A percentile compares a stretch with the other conserved stretches of the same genome.
These are phyloP conservation scores for Vipera ursinii DNA, from an alignment of 2,797 vertebrate species.

Conservation along the genomic window DNA sequence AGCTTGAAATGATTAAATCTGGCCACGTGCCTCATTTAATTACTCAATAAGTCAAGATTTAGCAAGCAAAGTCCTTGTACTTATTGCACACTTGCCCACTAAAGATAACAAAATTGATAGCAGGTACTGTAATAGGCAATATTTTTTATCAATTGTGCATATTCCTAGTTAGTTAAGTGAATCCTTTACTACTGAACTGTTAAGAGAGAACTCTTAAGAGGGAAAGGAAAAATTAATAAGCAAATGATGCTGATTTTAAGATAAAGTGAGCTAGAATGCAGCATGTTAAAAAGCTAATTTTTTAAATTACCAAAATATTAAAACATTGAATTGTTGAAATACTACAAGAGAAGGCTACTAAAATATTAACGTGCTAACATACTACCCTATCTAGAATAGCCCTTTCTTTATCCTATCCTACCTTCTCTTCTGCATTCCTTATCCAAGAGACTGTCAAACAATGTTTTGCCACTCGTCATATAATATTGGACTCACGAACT, in stretches of 20 bases:
- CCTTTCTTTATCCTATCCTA: not conserved
- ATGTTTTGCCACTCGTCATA: not conserved
- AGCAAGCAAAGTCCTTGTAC: slow-evolving; percentile 53
- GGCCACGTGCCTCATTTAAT: slow-evolving; percentile 47
- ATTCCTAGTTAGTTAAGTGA: not conserved
- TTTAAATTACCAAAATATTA: not conserved
- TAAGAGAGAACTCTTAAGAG: not conserved
- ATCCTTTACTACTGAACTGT: not conserved
- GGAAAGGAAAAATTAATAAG: not conserved
- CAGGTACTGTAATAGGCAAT: slow-evolving; percentile 35
- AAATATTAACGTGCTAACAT: not conserved
- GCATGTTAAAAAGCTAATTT: not conserved
- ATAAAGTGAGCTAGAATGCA: not conserved
- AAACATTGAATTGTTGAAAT: not conserved
- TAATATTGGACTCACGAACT: not conserved
- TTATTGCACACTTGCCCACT: not conserved
- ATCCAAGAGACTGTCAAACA: not conserved
- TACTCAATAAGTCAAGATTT: slow-evolving; percentile 56
- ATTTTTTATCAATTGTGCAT: slow-evolving; percentile 26
- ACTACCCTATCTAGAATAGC: not conserved
- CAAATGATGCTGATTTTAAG: not conserved
- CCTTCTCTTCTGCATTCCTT: not conserved
- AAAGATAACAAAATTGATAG: slow-evolving; percentile 28
- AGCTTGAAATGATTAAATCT: slow-evolving; percentile 26
- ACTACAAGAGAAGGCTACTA: not conserved